Evolutionary conservation across 2,113 vertebrate genomes (phyloP), one percentile per base, ranked within the genome.

Genomic region (Benitochromis conjunctus): DNA sequence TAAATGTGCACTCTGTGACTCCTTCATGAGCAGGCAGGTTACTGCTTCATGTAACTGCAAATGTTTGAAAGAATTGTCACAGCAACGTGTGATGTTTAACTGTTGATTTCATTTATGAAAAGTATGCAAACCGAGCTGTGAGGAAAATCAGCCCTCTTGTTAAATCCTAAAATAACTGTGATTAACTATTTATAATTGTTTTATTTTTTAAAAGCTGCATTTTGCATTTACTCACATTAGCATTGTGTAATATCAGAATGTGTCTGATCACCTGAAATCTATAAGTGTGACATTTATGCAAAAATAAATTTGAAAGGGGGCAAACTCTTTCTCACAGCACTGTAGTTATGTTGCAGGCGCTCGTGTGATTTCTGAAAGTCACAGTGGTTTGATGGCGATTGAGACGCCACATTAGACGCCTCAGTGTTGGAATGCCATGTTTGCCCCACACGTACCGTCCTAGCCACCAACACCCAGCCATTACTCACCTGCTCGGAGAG

Each of bases 171-270:
- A 60, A 18, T 3, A 18, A 18, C 57, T 31, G 26, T 9, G 5
- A 24, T 13, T 56, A 24, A 24, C 54, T 13, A n/a, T 21, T n/a
- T n/a, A n/a, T n/a, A n/a, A n/a, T n/a, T n/a, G n/a, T n/a, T n/a
- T n/a, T n/a, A 56, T 18, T 34, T 31, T 29, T 8, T 18, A 0
- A 3, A 64, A 21, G 11, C 60, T 64, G 60, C 10, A 64, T 64
- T 64, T n/a, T 29, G 56, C 26, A 1, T 16, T 58, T 2, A 29
- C 4, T 0, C 34, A 64, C 29, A 7, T 66, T 5, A 21, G 21
- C 34, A 21, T 38, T 16, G 5, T 48, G 9, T 48, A 2, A n/a
- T 34, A 21, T 36, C 5, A 66, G 21, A n/a, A 38, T 21, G 0
- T 36, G 34, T 66, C 38, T 38, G 19, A 38, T 38, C 19, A 41